Base-by-base conservation (phyloP, 2,113 vertebrate genomes). In the Oenanthe melanoleuca region DNA sequence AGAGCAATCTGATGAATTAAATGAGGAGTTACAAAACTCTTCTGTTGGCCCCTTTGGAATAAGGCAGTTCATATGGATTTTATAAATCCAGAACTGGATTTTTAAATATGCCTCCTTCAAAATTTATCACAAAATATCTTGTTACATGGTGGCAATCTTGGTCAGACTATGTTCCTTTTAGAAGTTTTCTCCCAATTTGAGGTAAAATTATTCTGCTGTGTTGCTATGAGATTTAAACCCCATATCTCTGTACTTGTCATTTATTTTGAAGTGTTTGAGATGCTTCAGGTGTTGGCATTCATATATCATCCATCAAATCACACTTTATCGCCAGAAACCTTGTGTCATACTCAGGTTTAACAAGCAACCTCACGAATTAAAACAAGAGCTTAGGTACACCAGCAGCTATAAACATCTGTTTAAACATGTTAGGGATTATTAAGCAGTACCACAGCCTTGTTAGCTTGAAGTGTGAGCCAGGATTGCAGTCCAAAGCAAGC, bases 351-450 rank as follows among this genome's bases (percentile, higher is more conserved):
- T 70, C 38, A n/a, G 74, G 45, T 94, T 95, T 95, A 91, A 95
- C 84, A 87, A 82, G 85, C 71, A 95, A 92, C 45, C 73, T 93
- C 55, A 89, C 3, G 25, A 91, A 89, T 91, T 95, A 89, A 93
- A 94, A 45, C 66, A 91, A 91, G 95, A 82, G 22, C 25, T 95
- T 88, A 82, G 63, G 74, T 79, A 83, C 2, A 52, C 81, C 50
- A 94, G 74, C 89, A 93, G 78, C 87, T 81, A 92, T 89, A 95
- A 95, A 95, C 87, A 97, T 95, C 96, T 97, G 95, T 97, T 95
- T 73, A 94, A 97, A 96, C 85, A 94, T 93, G 92, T 89, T 83
- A 85, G 63, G 74, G 93, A 91, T 97, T 97, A 92, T 86, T 93
- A 86, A 73, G 77, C 64, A 82, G 67, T 92, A 96, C 89, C 71